These are phyloP conservation scores for Masticophis lateralis DNA, from an alignment of 2,797 vertebrate species.

Conservation along the genomic window DNA sequence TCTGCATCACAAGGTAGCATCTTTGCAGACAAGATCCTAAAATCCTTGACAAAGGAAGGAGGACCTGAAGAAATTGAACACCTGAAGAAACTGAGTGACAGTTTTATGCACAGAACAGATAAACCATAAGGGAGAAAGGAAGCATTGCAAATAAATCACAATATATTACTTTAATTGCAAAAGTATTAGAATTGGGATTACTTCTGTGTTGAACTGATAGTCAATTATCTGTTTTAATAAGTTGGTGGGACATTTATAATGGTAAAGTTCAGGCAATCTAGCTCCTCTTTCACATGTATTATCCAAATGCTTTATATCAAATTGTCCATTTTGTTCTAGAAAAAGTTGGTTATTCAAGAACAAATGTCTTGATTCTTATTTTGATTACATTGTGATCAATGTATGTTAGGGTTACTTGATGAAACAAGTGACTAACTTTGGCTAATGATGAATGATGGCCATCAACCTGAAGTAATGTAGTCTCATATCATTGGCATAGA, in stretches of 20 bases:
- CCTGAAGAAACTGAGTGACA: not conserved
- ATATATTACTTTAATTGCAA: not conserved
- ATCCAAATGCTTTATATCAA: not conserved
- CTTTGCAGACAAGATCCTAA: not conserved
- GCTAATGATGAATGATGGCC: not conserved
- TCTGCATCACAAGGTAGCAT: not conserved
- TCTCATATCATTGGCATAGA: not conserved
- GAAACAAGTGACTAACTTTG: not conserved
- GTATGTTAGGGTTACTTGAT: not conserved
- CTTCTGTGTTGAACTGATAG: not conserved
- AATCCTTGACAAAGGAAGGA: not conserved
- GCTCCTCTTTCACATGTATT: not conserved
- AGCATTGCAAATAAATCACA: not conserved
- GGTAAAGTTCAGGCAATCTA: not conserved
- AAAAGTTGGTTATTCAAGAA: not conserved
- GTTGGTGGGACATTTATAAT: not conserved
- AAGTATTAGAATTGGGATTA: not conserved
- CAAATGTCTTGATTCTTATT: not conserved
- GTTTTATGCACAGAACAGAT: not conserved
- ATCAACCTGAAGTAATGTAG: not conserved
- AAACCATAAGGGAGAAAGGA: not conserved
- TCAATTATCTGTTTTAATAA: not conserved
- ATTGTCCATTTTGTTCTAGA: not conserved
- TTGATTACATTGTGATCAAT: not conserved
- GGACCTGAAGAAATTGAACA: not conserved